Percentiles rank a stretch among this genome's conserved stretches.
phyloP scores from a whole-genome alignment of 2,797 vertebrate species.

The Pitangus sulphuratus region DNA sequence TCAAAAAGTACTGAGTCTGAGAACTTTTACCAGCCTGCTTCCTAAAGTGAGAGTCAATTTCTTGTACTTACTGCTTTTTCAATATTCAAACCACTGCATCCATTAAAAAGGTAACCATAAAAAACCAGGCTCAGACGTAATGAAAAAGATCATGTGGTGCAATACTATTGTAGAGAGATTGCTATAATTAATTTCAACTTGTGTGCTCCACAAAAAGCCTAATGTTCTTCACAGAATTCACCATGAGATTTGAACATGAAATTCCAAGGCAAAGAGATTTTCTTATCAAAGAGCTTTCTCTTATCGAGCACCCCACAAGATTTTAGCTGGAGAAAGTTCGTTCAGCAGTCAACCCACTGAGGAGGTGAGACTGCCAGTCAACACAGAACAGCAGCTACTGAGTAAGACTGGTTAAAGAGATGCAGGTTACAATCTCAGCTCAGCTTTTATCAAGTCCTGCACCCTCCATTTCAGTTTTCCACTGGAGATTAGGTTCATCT shows the following conservation, averaged over 20 bases:
- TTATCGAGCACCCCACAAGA: not conserved
- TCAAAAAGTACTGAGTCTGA: not conserved
- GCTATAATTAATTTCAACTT: not conserved
- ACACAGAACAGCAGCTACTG: not conserved
- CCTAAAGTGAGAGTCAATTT: not conserved
- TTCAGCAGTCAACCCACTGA: not conserved
- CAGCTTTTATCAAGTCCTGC: not conserved
- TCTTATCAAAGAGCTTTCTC: not conserved
- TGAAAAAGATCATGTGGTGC: not conserved
- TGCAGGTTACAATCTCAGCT: not conserved
- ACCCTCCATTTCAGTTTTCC: not conserved
- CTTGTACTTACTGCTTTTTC: not conserved
- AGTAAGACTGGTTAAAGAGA: not conserved
- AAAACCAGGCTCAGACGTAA: not conserved
- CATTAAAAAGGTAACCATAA: not conserved
- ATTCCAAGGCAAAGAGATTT: not conserved
- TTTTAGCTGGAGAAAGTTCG: not conserved
- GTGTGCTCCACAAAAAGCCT: not conserved
- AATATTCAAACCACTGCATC: not conserved
- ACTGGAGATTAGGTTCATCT: not conserved
- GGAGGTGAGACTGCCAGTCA: not conserved
- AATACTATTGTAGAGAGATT: not conserved
- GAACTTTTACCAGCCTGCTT: not conserved
- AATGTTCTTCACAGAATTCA: not conserved
- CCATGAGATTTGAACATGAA: not conserved